Conservation (phyloP, 2,888 invertebrate genomes). For the Acronicta psi region DNA sequence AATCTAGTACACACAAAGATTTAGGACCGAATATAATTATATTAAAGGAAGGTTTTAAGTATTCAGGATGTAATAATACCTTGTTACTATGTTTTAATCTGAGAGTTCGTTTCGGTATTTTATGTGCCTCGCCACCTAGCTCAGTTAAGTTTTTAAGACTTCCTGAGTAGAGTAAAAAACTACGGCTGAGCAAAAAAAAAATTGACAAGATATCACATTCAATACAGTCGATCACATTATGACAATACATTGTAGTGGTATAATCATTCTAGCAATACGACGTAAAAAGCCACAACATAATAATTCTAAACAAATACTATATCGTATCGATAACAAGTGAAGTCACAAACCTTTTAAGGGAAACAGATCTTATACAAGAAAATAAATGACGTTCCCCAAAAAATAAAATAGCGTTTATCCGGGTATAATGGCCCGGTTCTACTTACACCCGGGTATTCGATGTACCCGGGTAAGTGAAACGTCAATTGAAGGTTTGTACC, state of each 20-base stretch:
- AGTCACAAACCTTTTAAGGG: constrained; percentile 33
- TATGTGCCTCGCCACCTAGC: no score
- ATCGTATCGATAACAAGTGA: constrained; percentile 6
- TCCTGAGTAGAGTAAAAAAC: no score
- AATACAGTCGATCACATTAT: no score
- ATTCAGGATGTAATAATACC: constrained; percentile 9
- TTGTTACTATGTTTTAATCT: constrained; percentile 15
- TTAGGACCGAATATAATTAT: constrained; percentile 41
- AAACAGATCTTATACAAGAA: constrained; percentile 26
- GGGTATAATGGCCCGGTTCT: constrained; percentile 27
- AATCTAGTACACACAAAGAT: constrained; percentile 33
- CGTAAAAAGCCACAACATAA: background rate
- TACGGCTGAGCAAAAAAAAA: no score
- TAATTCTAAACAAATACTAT: background rate
- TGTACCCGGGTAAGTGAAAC: constrained; percentile 43
- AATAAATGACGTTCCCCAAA: constrained; percentile 34
- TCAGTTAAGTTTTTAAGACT: no score
- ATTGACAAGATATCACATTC: no score
- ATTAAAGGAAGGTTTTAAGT: constrained; percentile 27
- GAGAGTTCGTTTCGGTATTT: background rate
- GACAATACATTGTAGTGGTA: no score
- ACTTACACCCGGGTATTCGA: constrained; percentile 38
- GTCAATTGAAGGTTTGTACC: constrained; percentile 55
- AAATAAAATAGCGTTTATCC: constrained; percentile 50
- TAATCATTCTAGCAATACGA: no score